A percentile compares a stretch with the other conserved stretches of the same genome.
Conservation (phyloP, 2,888 invertebrate genomes). For the Epinotia ramella region DNA sequence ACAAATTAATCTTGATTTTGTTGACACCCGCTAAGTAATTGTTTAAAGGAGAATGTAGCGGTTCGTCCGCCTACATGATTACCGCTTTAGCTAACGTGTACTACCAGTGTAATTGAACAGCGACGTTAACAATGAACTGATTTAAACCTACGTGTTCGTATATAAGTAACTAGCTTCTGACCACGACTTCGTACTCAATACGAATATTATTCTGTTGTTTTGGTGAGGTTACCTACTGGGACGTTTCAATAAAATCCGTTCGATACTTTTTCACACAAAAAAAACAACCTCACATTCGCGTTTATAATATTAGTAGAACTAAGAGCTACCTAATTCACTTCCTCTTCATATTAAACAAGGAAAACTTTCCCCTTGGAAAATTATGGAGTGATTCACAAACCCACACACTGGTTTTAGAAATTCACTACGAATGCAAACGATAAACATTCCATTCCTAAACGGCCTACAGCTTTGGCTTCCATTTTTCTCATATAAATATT, state of each 20-base stretch:
- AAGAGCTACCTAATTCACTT: not conserved
- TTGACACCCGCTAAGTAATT: conserved; percentile 43
- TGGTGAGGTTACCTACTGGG: not conserved
- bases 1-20: conserved; percentile 44
- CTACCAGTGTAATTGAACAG: conserved; percentile 36
- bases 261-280: not conserved
- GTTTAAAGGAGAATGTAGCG: conserved; percentile 39
- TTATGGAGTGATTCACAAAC: conserved; percentile 8
- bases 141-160: conserved; percentile 16
- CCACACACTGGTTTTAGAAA: conserved; percentile 37
- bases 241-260: not conserved
- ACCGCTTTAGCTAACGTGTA: conserved; percentile 19
- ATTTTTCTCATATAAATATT: conserved; percentile 16
- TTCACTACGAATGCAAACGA: conserved; percentile 1
- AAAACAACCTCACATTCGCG: not conserved
- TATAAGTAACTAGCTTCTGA: not conserved
- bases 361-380: conserved; percentile 25
- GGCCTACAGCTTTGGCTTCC: not conserved
- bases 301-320: not conserved
- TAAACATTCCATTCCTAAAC: conserved; percentile 16
- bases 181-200: not conserved
- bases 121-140: conserved; percentile 25
- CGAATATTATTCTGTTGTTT: too few relatives aligned
- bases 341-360: not conserved
- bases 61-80: conserved; percentile 36